Conservation (phyloP, 1,140 invertebrate species). For the Hypsibius dujardini region DNA sequence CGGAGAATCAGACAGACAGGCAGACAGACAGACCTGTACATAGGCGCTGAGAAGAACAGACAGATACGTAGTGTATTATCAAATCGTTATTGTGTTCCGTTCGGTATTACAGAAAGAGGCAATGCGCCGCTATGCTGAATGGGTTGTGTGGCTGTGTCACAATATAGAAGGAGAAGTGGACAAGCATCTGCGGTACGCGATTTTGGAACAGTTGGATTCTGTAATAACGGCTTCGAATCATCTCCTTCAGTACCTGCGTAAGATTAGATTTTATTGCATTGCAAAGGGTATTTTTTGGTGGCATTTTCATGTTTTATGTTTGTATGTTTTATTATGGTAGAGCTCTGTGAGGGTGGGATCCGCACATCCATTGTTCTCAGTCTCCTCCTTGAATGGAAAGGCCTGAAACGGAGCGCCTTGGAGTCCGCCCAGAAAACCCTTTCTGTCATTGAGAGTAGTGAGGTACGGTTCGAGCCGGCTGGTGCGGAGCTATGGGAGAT, state of each 20-base stretch:
- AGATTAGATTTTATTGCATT: neutral
- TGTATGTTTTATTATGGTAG: neutral
- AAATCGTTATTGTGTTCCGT: too few relatives aligned
- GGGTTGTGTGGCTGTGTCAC: neutral
- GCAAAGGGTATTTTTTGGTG: neutral
- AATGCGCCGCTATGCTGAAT: slow-evolving; percentile 4
- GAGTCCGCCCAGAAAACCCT: neutral
- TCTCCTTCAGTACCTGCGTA: neutral
- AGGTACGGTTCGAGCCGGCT: neutral
- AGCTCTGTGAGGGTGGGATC: neutral
- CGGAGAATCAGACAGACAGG: too few relatives aligned
- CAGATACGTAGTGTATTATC: too few relatives aligned
- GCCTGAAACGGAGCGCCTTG: neutral
- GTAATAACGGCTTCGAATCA: neutral
- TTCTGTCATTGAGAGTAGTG: neutral
- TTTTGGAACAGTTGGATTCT: neutral
- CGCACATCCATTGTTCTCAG: neutral
- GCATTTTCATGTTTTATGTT: neutral
- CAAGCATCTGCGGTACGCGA: neutral
- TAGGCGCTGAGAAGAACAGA: too few relatives aligned
- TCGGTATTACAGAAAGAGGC: too few relatives aligned
- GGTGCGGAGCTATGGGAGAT: neutral
- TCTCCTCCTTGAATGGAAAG: slow-evolving; percentile 4
- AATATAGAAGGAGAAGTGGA: neutral
- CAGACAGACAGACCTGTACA: too few relatives aligned